Conservation (phyloP, 2,888 invertebrate species). For the Aspidiotus rigidus region DNA sequence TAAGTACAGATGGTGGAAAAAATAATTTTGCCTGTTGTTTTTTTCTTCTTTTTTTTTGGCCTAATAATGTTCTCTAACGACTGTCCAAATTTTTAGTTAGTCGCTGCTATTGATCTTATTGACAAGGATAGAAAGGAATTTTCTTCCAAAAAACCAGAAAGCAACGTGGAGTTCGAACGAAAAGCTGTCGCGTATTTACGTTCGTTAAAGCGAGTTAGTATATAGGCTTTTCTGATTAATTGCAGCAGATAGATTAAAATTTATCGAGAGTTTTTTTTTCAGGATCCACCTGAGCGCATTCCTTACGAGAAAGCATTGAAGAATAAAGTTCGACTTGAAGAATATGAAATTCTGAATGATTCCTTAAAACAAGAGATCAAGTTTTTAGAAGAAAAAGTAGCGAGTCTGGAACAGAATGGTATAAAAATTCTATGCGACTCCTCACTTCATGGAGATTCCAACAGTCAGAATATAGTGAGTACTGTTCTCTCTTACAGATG, state of each 20-base stretch:
- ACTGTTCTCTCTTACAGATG: background rate
- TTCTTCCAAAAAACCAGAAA: background rate
- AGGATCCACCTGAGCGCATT: conserved; percentile 22
- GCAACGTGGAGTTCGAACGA: conserved; percentile 6
- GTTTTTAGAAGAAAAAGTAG: conserved; percentile 40
- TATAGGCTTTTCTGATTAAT: no score
- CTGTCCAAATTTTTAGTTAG: conserved; percentile 8
- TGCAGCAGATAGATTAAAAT: no score
- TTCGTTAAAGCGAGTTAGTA: conserved; percentile 11
- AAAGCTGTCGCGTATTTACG: conserved; percentile 16
- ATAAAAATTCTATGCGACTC: no score
- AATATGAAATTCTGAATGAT: conserved; percentile 26
- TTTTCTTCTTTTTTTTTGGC: background rate
- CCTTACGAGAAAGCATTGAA: conserved; percentile 20
- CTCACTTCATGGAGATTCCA: no score
- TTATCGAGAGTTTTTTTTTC: background rate
- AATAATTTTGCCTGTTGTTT: background rate
- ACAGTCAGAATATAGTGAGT: background rate
- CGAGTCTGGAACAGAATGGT: conserved; percentile 46
- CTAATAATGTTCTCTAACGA: no score
- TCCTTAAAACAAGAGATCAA: conserved; percentile 42
- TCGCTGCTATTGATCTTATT: conserved; percentile 11
- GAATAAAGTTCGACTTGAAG: conserved; percentile 22
- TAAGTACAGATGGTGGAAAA: background rate
- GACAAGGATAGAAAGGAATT: conserved; percentile 13